phyloP scores from a whole-genome alignment of 2,888 invertebrate genomes.

The Eugnorisma glareosa region DNA sequence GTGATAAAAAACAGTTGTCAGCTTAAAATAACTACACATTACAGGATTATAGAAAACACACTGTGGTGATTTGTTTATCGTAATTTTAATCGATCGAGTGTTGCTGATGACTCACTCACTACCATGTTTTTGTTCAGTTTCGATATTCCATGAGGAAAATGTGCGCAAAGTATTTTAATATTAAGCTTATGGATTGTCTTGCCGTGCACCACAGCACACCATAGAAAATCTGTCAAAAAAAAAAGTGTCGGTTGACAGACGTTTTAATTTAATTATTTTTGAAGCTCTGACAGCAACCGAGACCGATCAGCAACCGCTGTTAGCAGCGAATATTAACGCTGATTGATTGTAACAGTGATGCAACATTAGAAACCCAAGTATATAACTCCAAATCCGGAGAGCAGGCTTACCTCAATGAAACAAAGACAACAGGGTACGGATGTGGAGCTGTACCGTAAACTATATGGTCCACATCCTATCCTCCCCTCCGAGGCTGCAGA shows the following conservation, averaged over 20 bases:
- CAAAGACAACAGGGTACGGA: background rate
- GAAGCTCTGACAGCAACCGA: background rate
- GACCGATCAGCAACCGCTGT: background rate
- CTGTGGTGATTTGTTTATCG: slow-evolving; percentile 13
- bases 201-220: background rate
- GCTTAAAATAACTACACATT: slow-evolving; percentile 31
- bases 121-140: background rate
- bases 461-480: background rate
- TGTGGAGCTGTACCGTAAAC: background rate
- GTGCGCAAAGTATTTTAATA: background rate
- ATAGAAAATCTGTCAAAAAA: background rate
- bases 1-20: slow-evolving; percentile 37
- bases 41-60: slow-evolving; percentile 29
- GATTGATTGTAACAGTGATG: background rate
- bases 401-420: background rate
- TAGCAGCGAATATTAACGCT: background rate
- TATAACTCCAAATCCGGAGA: no score
- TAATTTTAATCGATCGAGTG: slow-evolving; percentile 9
- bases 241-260: background rate
- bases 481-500: no score
- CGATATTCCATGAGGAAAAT: background rate
- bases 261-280: background rate
- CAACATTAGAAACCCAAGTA: no score
- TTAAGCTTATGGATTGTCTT: background rate
- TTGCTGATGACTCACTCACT: slow-evolving; percentile 10